phyloP scores from a whole-genome alignment of 2,113 vertebrate genomes.

The Mastomys natalensis region DNA sequence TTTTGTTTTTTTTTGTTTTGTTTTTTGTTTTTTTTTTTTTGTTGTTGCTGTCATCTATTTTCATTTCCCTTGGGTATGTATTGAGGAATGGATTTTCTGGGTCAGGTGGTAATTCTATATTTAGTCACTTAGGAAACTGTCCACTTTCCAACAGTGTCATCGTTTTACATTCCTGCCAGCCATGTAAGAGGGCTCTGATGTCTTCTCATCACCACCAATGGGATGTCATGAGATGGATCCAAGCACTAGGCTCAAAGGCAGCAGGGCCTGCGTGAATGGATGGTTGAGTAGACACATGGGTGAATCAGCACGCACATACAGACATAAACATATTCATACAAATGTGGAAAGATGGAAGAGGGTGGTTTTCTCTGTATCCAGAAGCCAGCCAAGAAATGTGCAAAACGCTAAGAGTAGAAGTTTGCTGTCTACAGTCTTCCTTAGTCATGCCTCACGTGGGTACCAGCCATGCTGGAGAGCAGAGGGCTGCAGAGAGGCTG shows the following conservation, averaged over 20 bases:
- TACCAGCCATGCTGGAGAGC: background rate
- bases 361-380: background rate
- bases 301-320: too few species aligned
- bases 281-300: background rate
- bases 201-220: background rate
- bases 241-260: background rate
- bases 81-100: background rate
- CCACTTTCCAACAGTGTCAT: background rate
- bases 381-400: background rate
- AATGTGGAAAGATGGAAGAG: background rate
- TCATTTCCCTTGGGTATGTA: background rate
- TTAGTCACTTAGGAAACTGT: background rate
- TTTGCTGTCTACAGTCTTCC: background rate
- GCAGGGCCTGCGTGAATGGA: background rate
- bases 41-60: background rate
- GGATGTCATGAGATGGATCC: background rate
- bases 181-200: background rate
- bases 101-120: background rate
- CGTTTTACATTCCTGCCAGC: background rate
- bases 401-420: background rate
- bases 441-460: background rate
- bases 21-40: too few species aligned
- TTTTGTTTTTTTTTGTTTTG: background rate
- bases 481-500: background rate
- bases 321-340: background rate